Conservation (phyloP, 2,888 invertebrate genomes). For the Eristalis tenax region DNA sequence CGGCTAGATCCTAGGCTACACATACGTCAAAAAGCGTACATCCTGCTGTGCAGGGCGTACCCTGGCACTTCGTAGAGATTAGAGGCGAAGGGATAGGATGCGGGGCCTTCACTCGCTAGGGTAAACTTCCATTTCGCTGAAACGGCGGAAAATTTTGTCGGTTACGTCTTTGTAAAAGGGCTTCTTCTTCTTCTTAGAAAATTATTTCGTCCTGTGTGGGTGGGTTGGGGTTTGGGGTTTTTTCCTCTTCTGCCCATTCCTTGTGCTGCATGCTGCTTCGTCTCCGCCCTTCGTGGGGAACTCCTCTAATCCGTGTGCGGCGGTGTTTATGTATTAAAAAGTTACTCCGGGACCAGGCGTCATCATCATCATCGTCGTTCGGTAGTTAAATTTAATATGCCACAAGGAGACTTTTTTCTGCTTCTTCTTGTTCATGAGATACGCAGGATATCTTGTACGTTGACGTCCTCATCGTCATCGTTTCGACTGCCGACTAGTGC, state of each 20-base stretch:
- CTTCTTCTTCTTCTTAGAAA: slow-evolving; percentile 42
- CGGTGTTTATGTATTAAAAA: slow-evolving; percentile 72
- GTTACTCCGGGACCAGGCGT: slow-evolving; percentile 64
- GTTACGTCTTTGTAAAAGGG: slow-evolving; percentile 63
- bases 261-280: not conserved
- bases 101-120: slow-evolving; percentile 50
- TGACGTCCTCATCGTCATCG: slow-evolving; percentile 1
- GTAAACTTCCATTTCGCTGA: slow-evolving; percentile 68
- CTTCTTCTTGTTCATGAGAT: slow-evolving; percentile 12
- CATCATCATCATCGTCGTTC: slow-evolving; percentile 49
- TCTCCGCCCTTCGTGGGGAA: slow-evolving; percentile 19
- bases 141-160: slow-evolving; percentile 61
- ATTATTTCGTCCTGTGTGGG: slow-evolving; percentile 24
- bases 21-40: slow-evolving; percentile 67
- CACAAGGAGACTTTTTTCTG: slow-evolving; percentile 44
- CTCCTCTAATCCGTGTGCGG: slow-evolving; percentile 68
- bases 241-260: not conserved
- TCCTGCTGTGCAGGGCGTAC: slow-evolving; percentile 11
- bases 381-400: slow-evolving; percentile 69
- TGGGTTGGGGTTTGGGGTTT: not conserved
- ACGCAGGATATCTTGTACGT: slow-evolving; percentile 57
- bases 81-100: slow-evolving; percentile 22
- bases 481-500: not conserved
- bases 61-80: slow-evolving; percentile 48
- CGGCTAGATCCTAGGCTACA: slow-evolving; percentile 62